Evolutionary conservation across 2,888 invertebrate species (phyloP).

Genomic region (Blastobasis lacticolella): DNA sequence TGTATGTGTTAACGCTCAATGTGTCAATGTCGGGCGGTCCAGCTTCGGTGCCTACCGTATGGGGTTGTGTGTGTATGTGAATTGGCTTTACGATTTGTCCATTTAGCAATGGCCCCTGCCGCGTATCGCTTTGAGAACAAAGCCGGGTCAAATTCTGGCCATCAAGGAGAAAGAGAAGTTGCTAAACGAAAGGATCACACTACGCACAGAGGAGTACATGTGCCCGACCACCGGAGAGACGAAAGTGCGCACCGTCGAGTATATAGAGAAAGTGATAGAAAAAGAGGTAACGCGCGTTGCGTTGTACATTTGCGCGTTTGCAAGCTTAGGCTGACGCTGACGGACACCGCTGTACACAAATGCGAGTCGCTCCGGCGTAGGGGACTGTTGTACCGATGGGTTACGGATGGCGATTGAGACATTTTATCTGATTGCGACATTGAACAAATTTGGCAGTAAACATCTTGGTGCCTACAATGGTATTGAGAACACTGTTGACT

Average conservation of each 20-base stretch:
- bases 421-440: too few relatives aligned
- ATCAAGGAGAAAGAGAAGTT: slow-evolving; percentile 93
- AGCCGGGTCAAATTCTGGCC: slow-evolving; percentile 86
- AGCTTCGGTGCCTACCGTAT: slow-evolving; percentile 21
- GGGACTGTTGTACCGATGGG: too few relatives aligned
- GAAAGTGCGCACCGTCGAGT: slow-evolving; percentile 92
- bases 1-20: too few relatives aligned
- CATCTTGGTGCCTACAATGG: too few relatives aligned
- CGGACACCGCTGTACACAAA: slow-evolving; percentile 60
- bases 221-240: slow-evolving; percentile 90
- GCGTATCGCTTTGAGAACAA: slow-evolving; percentile 90
- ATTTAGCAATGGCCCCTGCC: slow-evolving; percentile 79
- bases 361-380: slow-evolving; percentile 19
- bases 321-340: too few relatives aligned
- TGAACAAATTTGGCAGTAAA: too few relatives aligned
- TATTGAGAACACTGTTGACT: too few relatives aligned
- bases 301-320: slow-evolving; percentile 38
- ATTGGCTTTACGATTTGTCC: slow-evolving; percentile 66
- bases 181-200: slow-evolving; percentile 90
- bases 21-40: too few relatives aligned
- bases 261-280: slow-evolving; percentile 96
- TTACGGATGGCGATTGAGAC: too few relatives aligned
- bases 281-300: slow-evolving; percentile 85
- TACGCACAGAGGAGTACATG: slow-evolving; percentile 90
- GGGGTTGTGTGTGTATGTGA: slow-evolving; percentile 59